Conservation (phyloP, 2,113 vertebrate genomes). For the Dasypus novemcinctus region DNA sequence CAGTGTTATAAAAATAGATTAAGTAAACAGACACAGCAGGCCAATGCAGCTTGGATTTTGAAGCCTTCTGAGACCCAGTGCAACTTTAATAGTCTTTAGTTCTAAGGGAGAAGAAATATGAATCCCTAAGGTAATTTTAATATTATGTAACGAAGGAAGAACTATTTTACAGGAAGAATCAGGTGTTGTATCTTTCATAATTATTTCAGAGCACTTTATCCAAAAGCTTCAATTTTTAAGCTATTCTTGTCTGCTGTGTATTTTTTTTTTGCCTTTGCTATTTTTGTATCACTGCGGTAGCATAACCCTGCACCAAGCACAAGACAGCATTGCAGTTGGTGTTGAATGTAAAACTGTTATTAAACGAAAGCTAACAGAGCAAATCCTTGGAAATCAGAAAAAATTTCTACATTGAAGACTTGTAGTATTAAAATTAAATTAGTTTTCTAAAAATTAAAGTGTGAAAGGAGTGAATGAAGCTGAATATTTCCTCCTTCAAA, state of each 20-base stretch:
- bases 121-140: not conserved
- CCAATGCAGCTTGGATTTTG: constrained; percentile 58
- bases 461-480: not conserved
- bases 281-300: constrained; percentile 54
- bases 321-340: constrained; percentile 28
- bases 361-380: constrained; percentile 52
- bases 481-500: not conserved
- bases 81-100: constrained; percentile 51
- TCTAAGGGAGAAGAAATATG: constrained; percentile 32
- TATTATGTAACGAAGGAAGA: constrained; percentile 17
- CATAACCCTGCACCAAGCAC: not conserved
- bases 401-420: not conserved
- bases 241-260: not conserved
- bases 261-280: constrained; percentile 55
- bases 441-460: constrained; percentile 35
- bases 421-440: not conserved
- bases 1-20: constrained; percentile 80
- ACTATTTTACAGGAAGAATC: not conserved
- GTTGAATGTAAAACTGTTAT: constrained; percentile 32
- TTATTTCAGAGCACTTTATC: not conserved
- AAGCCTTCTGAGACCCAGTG: constrained; percentile 67
- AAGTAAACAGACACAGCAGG: constrained; percentile 79
- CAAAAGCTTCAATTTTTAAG: constrained; percentile 6
- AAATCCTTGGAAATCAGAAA: constrained; percentile 63
- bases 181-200: constrained; percentile 39